Conservation (phyloP, 2,888 invertebrate species). For the Scaptodrosophila latifasciaeformis region DNA sequence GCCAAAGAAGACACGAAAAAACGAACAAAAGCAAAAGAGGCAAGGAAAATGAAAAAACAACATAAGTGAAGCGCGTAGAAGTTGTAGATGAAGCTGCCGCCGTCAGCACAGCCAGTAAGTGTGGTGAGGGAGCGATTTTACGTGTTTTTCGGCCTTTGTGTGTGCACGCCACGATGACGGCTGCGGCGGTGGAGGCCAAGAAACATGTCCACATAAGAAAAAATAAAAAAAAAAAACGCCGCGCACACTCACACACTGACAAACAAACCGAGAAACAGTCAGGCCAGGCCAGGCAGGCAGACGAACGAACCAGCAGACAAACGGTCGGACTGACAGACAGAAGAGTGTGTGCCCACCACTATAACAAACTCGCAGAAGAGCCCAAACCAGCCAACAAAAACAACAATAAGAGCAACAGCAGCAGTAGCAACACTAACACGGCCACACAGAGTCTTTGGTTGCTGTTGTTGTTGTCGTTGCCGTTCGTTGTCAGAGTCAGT, state of each 20-base stretch:
- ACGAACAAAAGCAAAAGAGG: background rate
- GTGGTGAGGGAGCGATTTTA: background rate
- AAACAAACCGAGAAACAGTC: conserved; percentile 19
- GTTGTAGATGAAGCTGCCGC: conserved; percentile 30
- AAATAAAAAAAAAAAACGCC: too few species aligned
- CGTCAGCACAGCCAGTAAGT: background rate
- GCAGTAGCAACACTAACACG: conserved; percentile 17
- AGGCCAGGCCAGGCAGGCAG: conserved; percentile 24
- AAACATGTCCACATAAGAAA: conserved; percentile 43
- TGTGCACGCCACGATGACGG: conserved; percentile 28
- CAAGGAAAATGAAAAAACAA: conserved; percentile 28
- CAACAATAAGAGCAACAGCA: conserved; percentile 27
- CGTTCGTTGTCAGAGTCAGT: conserved; percentile 13
- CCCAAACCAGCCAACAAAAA: conserved; percentile 33
- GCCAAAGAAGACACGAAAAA: background rate
- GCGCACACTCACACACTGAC: conserved; percentile 12
- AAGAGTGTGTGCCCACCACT: conserved; percentile 27
- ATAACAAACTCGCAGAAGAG: conserved; percentile 15
- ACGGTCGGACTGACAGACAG: conserved; percentile 15
- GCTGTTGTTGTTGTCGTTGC: too few species aligned
- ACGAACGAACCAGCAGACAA: conserved; percentile 23
- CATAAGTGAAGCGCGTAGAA: conserved; percentile 14
- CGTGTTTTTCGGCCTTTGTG: conserved; percentile 30
- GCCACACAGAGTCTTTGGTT: too few species aligned
- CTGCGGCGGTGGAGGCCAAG: conserved; percentile 48